These are phyloP conservation scores for Pedicia rivosa DNA, from an alignment of 2,888 invertebrate genomes.

Conservation along the genomic window DNA sequence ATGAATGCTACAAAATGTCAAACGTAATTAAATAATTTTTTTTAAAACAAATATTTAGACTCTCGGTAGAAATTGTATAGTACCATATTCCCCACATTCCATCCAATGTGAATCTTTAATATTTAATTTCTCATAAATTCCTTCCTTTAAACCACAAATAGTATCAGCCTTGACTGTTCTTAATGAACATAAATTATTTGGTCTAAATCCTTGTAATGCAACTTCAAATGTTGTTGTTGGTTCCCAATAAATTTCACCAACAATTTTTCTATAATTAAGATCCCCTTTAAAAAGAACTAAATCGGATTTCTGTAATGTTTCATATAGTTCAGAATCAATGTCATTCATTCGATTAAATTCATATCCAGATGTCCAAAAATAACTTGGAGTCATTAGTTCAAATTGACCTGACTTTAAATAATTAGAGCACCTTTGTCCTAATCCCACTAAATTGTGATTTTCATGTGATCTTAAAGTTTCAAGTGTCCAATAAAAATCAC, in stretches of 20 bases:
- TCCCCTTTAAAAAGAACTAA: slow-evolving; percentile 83
- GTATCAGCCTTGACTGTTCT: slow-evolving; percentile 85
- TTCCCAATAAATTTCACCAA: slow-evolving; percentile 74
- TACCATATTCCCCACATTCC: slow-evolving; percentile 68
- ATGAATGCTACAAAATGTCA: too few species aligned
- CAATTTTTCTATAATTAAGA: slow-evolving; percentile 85
- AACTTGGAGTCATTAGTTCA: slow-evolving; percentile 35
- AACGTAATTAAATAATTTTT: too few species aligned
- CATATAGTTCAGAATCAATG: slow-evolving; percentile 55
- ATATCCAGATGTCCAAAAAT: slow-evolving; percentile 80
- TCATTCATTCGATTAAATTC: slow-evolving; percentile 62
- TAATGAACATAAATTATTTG: slow-evolving; percentile 63
- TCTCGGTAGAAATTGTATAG: slow-evolving; percentile 56
- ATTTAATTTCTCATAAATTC: slow-evolving; percentile 27
- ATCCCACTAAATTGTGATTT: slow-evolving; percentile 36
- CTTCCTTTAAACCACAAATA: slow-evolving; percentile 56
- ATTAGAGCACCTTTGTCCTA: slow-evolving; percentile 43
- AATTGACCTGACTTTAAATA: slow-evolving; percentile 35
- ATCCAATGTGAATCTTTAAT: slow-evolving; percentile 57
- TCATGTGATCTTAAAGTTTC: slow-evolving; percentile 28
- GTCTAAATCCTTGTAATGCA: slow-evolving; percentile 60
- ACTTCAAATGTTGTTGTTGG: slow-evolving; percentile 45
- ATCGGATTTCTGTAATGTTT: slow-evolving; percentile 48
- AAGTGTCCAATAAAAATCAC: slow-evolving; percentile 60
- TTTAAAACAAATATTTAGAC: too few species aligned